Evolutionary conservation across 2,888 invertebrate species (phyloP).

Genomic region (Tyria jacobaeae): DNA sequence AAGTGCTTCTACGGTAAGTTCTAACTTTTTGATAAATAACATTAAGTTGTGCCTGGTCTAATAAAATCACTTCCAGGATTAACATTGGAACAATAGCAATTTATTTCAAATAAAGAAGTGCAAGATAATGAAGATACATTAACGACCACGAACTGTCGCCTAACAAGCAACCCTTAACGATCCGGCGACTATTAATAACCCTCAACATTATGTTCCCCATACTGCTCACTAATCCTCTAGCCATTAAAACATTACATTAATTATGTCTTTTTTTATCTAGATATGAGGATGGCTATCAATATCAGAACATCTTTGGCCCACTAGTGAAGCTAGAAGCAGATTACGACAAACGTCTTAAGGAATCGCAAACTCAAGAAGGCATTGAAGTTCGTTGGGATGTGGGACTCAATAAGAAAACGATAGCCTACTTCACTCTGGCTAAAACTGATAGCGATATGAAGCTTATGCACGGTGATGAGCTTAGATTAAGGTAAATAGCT

Average conservation of each 20-base stretch:
- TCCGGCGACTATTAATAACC: too few relatives aligned
- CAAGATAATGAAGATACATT: too few relatives aligned
- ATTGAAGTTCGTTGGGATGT: slow-evolving; percentile 99
- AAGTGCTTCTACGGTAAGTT: slow-evolving; percentile 87
- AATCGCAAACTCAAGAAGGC: slow-evolving; percentile 99
- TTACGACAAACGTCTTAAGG: slow-evolving; percentile 98
- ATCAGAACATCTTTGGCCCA: slow-evolving; percentile 99
- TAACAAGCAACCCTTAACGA: too few relatives aligned
- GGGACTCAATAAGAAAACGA: slow-evolving; percentile 98
- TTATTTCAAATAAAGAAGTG: too few relatives aligned
- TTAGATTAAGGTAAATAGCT: slow-evolving; percentile 89
- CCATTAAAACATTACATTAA: too few relatives aligned
- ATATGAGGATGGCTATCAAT: slow-evolving; percentile 99
- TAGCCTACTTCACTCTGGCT: slow-evolving; percentile 98
- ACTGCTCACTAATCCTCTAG: too few relatives aligned
- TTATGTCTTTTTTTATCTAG: slow-evolving; percentile 66
- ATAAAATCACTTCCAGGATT: too few relatives aligned
- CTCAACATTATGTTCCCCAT: too few relatives aligned
- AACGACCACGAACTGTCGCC: not conserved
- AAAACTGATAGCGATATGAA: slow-evolving; percentile 99
- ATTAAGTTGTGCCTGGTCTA: too few relatives aligned
- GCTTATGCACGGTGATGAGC: slow-evolving; percentile 99
- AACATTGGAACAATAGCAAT: too few relatives aligned
- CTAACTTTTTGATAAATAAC: too few relatives aligned
- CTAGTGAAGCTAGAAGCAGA: slow-evolving; percentile 99